These are phyloP conservation scores for Pyralis farinalis DNA, from an alignment of 2,888 invertebrate genomes.

Conservation along the genomic window DNA sequence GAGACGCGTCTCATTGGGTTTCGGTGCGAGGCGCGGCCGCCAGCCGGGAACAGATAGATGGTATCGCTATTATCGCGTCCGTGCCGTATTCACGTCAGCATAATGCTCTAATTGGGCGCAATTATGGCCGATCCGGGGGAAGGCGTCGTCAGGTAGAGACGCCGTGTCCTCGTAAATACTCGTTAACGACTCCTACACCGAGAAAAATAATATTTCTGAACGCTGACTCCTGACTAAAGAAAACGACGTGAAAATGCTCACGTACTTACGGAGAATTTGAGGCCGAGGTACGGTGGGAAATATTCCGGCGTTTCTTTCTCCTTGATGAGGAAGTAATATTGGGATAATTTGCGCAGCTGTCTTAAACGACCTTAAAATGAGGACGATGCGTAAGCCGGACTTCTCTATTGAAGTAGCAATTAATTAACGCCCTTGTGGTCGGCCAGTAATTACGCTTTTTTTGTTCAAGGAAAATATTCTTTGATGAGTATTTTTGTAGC, in stretches of 20 bases:
- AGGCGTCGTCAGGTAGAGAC: slow-evolving; percentile 72
- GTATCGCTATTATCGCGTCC: slow-evolving; percentile 73
- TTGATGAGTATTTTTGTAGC: too few species aligned
- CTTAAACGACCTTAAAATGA: slow-evolving; percentile 25
- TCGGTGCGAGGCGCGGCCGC: slow-evolving; percentile 17
- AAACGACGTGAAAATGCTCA: slow-evolving; percentile 63
- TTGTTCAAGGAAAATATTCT: not conserved
- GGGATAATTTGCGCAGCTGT: slow-evolving; percentile 41
- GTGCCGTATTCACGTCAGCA: slow-evolving; percentile 78
- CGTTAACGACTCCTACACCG: slow-evolving; percentile 68
- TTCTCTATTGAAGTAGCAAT: slow-evolving; percentile 6
- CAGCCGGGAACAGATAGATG: slow-evolving; percentile 61
- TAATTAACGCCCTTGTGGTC: slow-evolving; percentile 5
- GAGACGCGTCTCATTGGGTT: slow-evolving; percentile 59
- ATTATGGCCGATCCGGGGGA: slow-evolving; percentile 72
- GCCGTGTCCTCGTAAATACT: slow-evolving; percentile 76
- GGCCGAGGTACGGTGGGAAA: slow-evolving; percentile 59
- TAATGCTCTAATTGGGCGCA: slow-evolving; percentile 79
- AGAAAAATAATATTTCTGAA: slow-evolving; percentile 75
- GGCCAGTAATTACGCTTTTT: slow-evolving; percentile 2
- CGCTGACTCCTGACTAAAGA: slow-evolving; percentile 59
- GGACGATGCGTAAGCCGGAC: slow-evolving; percentile 13
- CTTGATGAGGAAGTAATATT: slow-evolving; percentile 51
- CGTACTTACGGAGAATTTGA: slow-evolving; percentile 62
- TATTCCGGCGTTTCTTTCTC: slow-evolving; percentile 46